A percentile compares a stretch with the other conserved stretches of the same genome.
phyloP scores from a whole-genome alignment of 1,140 invertebrate genomes.

The Cyclina sinensis region DNA sequence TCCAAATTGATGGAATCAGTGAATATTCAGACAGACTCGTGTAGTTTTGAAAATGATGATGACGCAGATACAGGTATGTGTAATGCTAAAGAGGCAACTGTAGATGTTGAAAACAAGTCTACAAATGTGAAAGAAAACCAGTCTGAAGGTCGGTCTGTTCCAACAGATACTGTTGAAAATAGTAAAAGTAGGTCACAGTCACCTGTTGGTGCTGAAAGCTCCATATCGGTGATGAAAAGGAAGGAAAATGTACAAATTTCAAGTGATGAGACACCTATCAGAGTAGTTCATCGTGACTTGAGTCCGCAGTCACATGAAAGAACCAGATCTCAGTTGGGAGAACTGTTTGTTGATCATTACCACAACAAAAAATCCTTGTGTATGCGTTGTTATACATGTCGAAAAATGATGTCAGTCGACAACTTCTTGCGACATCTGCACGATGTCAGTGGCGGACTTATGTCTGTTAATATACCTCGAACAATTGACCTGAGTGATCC shows the following conservation, averaged over 20 bases:
- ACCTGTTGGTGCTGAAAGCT: not conserved
- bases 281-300: slow-evolving; percentile 71
- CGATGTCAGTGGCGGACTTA: slow-evolving; percentile 72
- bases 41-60: slow-evolving; percentile 12
- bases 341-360: slow-evolving; percentile 81
- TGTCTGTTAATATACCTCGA: slow-evolving; percentile 72
- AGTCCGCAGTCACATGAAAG: slow-evolving; percentile 55
- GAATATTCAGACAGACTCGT: not conserved
- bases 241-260: slow-evolving; percentile 37
- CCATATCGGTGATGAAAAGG: slow-evolving; percentile 18
- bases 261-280: slow-evolving; percentile 55
- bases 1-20: not conserved
- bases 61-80: not conserved
- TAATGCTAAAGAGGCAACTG: not conserved
- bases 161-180: not conserved
- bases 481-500: slow-evolving; percentile 74
- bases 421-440: slow-evolving; percentile 82
- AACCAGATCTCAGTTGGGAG: slow-evolving; percentile 75
- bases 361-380: slow-evolving; percentile 77
- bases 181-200: not conserved
- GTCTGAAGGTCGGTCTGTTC: not conserved
- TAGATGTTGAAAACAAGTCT: not conserved
- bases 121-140: not conserved
- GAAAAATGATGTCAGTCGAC: slow-evolving; percentile 80
- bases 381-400: slow-evolving; percentile 80